Evolutionary conservation across 2,113 vertebrate genomes (phyloP).

Genomic region (Ivindomyrus marchei): DNA sequence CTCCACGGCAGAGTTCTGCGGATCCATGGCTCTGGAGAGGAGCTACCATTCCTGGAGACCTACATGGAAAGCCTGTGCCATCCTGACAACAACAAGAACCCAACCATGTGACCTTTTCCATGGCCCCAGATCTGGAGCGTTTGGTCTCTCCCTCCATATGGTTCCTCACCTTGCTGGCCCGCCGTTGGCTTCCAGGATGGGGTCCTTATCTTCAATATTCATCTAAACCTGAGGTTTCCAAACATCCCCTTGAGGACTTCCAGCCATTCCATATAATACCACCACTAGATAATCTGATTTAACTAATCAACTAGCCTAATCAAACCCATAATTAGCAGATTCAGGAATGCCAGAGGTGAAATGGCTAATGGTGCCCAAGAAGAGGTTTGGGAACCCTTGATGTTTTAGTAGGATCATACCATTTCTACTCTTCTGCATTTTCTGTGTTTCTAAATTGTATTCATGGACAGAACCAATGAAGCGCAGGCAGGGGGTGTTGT

Average conservation of each 20-base stretch:
- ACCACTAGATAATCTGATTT: not conserved
- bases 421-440: not conserved
- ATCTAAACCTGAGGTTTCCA: not conserved
- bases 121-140: not conserved
- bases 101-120: conserved; percentile 49
- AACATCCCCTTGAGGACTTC: not conserved
- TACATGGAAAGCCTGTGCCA: conserved; percentile 46
- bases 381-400: not conserved
- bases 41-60: conserved; percentile 75
- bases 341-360: not conserved
- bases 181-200: not conserved
- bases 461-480: not conserved
- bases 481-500: not conserved
- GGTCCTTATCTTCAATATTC: not conserved
- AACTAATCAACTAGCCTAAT: not conserved
- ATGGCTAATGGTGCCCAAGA: not conserved
- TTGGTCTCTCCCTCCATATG: not conserved
- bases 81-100: conserved; percentile 60
- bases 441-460: conserved; percentile 4
- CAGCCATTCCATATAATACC: not conserved
- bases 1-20: conserved; percentile 68
- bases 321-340: not conserved
- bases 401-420: not conserved
- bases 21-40: conserved; percentile 62
- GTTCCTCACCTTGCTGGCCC: not conserved